Evolutionary conservation across 1,140 invertebrate species (phyloP).

Genomic region (Thaumatotibia leucotreta): DNA sequence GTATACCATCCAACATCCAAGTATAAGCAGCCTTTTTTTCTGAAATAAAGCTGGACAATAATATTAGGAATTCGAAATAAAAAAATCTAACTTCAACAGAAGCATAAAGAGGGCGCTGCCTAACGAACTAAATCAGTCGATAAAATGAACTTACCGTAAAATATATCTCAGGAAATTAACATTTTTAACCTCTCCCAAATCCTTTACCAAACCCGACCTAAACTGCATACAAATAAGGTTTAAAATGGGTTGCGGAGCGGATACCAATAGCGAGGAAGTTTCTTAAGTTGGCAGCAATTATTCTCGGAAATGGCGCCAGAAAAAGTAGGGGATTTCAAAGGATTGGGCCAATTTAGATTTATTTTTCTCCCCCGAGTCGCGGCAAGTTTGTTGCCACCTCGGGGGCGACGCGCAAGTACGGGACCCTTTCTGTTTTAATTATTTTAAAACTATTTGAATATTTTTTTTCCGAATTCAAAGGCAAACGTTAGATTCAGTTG

Average conservation of each 20-base stretch:
- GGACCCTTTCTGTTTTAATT: too few species aligned
- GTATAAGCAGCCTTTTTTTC: too few species aligned
- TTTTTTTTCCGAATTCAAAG: too few species aligned
- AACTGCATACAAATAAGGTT: slow-evolving; percentile 14
- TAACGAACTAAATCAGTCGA: slow-evolving; percentile 26
- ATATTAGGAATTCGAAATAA: neutral
- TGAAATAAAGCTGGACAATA: neutral
- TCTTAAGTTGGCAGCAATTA: slow-evolving; percentile 54
- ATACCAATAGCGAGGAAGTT: slow-evolving; percentile 31
- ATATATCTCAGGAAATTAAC: slow-evolving; percentile 33
- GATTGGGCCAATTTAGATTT: slow-evolving; percentile 72
- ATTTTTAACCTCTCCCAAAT: slow-evolving; percentile 28
- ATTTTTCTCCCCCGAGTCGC: slow-evolving; percentile 64
- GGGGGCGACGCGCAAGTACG: slow-evolving; percentile 21
- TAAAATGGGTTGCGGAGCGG: slow-evolving; percentile 12
- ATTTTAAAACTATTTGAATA: too few species aligned
- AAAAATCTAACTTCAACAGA: neutral
- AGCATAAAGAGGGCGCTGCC: neutral
- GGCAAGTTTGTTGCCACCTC: slow-evolving; percentile 49
- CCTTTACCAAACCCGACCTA: slow-evolving; percentile 16
- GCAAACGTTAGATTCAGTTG: too few species aligned
- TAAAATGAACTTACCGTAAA: slow-evolving; percentile 34
- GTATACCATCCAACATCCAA: too few species aligned
- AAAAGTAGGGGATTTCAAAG: slow-evolving; percentile 67
- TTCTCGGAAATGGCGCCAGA: slow-evolving; percentile 61